Evolutionary conservation across 2,113 vertebrate genomes (phyloP), one percentile per base, ranked within the genome.

Genomic region (Herpetotheres cachinnans): DNA sequence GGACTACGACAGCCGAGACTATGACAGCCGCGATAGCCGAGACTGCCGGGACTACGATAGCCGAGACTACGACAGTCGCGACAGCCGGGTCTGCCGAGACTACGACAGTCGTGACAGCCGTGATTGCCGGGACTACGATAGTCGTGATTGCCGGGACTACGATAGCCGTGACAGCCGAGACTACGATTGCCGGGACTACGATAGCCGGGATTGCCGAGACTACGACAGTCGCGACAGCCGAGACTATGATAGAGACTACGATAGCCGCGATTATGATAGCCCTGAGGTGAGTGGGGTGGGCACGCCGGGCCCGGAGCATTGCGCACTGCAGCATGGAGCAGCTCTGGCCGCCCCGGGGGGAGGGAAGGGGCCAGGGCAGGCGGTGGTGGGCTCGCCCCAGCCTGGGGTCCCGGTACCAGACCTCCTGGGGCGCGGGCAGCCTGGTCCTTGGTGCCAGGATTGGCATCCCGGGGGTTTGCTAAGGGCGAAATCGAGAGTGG

Each of bases 1-100:
- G 26, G 99, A 99, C 86, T 97, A 97, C 47, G 96, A 97, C 0
- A 95, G 98, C 88, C 98, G 99, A 44, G 99, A 99, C 79, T 96
- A 96, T 11, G 96, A 97, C 14, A 93, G 95, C 11, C 93, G 96
- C 12, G 86, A 89, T 25, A 91, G 96, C 81, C 84, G 96, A 5
- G 96, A 96, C 47, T 95, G 92, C 56, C 42, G 89, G 2, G 94
- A 93, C 90, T 91, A 91, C 18, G 91, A 96, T 4, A 84, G 91
- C 15, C 86, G 95, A 1, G 95, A 96, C 82, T 96, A 95, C 24
- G 93, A 96, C 3, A 95, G 95, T 21, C 95, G 95, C 4, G 95
- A 96, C 22, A 84, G 94, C 82, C 78, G 94, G 3, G 92, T 94
- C 59, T 95, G 94, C 81, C 67, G 96, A 2, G 95, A 97, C 79